Base-by-base conservation (phyloP, 2,797 vertebrate species). In the Acropternis orthonyx region DNA sequence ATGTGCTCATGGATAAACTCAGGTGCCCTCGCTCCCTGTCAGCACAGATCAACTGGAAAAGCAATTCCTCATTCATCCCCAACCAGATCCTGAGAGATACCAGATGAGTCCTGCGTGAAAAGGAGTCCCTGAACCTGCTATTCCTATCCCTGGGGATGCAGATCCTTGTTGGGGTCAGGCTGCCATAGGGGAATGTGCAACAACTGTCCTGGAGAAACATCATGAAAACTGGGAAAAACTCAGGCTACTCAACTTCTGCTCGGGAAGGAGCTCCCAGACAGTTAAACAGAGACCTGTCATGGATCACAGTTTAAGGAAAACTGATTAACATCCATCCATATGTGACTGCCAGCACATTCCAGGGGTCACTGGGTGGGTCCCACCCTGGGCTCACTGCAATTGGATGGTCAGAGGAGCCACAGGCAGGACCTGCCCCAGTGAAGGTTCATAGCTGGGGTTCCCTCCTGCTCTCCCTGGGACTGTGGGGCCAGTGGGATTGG, bases 151-250 rank as follows among this genome's bases (percentile, higher is more conserved):
- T 1, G 66, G 30, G n/a, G 21, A 2, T 0, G 41, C 80, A 52
- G 71, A 4, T 26, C 36, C 36, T 37, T 4, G 14, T 1, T 19
- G 34, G 30, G 30, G 39, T 39, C 30, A 8, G 41, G 34, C 48
- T 54, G 39, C 18, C 65, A 0, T 0, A 2, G 27, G 15, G 36
- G 24, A n/a, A 8, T 1, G 7, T 0, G 2, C 13, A 58, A 62
- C 15, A 37, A 2, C 36, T 3, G 26, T 8, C 10, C 36, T 9
- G 34, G 17, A 15, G 14, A 13, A 52, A 41, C 3, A 11, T 14
- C 5, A 3, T 1, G 41, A 39, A 52, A 28, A 5, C 0, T 1
- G 17, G 27, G 4, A 2, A 5, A 34, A 30, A 18, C 4, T 1
- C 67, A 12, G 39, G 6, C 18, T 13, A 3, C 8, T 14, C 19